A percentile compares a stretch with the other conserved stretches of the same genome.
phyloP scores from a whole-genome alignment of 2,113 vertebrate species.

The Hucho hucho region DNA sequence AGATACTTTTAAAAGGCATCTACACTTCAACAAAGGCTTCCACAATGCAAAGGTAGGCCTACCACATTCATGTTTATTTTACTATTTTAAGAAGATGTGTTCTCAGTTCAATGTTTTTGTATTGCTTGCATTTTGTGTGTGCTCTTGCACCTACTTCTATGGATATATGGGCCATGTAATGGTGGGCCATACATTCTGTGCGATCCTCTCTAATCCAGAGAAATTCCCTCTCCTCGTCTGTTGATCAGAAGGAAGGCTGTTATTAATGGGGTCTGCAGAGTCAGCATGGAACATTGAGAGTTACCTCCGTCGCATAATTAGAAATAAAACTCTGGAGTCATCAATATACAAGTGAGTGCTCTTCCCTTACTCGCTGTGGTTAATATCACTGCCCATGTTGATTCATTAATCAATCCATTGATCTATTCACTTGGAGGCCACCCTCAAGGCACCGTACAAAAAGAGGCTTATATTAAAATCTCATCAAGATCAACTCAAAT shows the following conservation, averaged over 20 bases:
- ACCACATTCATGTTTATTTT: too few species aligned
- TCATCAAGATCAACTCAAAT: slow-evolving; percentile 6
- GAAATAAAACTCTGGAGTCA: slow-evolving; percentile 2
- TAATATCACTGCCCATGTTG: slow-evolving; percentile 43
- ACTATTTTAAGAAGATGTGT: too few species aligned
- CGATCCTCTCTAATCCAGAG: slow-evolving; percentile 8
- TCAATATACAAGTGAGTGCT: slow-evolving; percentile 6
- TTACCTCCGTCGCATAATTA: slow-evolving; percentile 34
- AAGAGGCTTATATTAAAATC: not conserved
- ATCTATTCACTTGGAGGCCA: slow-evolving; percentile 18
- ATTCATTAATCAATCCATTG: slow-evolving; percentile 31
- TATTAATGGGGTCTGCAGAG: slow-evolving; percentile 46
- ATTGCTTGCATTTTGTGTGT: not conserved
- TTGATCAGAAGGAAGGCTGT: slow-evolving; percentile 24
- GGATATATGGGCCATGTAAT: not conserved
- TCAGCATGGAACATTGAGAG: slow-evolving; percentile 36
- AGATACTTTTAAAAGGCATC: too few species aligned
- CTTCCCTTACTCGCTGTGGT: slow-evolving; percentile 6
- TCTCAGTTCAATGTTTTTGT: not conserved
- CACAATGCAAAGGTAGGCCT: too few species aligned
- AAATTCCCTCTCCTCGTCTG: slow-evolving; percentile 1
- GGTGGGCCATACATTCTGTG: not conserved
- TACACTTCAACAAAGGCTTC: too few species aligned
- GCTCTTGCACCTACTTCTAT: not conserved
- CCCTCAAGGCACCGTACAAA: not conserved